Base-by-base conservation (phyloP, 1,140 invertebrate species). In the Pentalonia nigronervosa region DNA sequence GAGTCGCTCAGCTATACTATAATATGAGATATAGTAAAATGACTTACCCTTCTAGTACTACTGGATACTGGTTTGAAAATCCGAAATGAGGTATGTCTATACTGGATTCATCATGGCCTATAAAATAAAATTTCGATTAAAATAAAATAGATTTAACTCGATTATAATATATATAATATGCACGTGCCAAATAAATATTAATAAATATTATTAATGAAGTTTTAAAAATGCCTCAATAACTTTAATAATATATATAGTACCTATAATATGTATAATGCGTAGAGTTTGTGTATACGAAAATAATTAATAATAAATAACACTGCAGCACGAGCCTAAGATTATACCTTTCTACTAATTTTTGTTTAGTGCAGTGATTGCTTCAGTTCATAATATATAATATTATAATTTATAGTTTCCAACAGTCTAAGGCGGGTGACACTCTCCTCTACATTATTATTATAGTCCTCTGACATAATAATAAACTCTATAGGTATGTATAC, bases 41-140 rank as follows among this genome's bases (percentile, higher is more conserved):
- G 20, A 86, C 81, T 93, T 86, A 93, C 91, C 91, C 91, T 53
- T 93, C 91, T n/a, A 92, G 34, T 17, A 93, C 53, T 17, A 93
- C 34, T 8, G 91, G 91, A 53, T 84, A 67, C 36, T 93, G 91
- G 23, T 93, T 93, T 36, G 91, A 86, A 86, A 93, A 93, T 53
- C 91, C 91, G 17, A 93, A 93, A 41, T 93, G 81, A 25, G 91
- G 91, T 41, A 93, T 53, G 76, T 93, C 91, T 21, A 93, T 45
- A 36, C 53, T 86, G 8, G 91, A 93, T 84, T 93, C 91, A 45
- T 93, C 76, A 7, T 81, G 91, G 84, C 91, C 91, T 93, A 36
- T 83, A 93, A 93, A 48, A 92, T 23, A 50, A 67, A 17, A 76
- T 86, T 1, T 34, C 34, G 34, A 83, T 83, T 36, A 83, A 83